These are phyloP conservation scores for Hypselothyrea guttata DNA, from an alignment of 2,888 invertebrate genomes.

Conservation along the genomic window DNA sequence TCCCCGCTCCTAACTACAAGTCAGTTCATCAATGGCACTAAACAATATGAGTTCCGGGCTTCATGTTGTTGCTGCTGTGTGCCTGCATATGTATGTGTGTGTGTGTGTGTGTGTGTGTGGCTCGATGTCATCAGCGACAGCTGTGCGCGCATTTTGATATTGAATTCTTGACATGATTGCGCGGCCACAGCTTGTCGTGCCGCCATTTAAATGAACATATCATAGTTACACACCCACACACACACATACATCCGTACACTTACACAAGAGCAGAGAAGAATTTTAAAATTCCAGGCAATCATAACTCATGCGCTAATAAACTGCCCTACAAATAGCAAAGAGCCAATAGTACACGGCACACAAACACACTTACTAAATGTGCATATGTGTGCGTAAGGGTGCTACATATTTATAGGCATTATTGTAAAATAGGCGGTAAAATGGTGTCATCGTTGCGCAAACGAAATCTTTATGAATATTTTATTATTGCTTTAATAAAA, in stretches of 20 bases:
- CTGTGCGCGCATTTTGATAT: constrained; percentile 70
- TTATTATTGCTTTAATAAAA: constrained; percentile 73
- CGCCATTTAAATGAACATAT: constrained; percentile 59
- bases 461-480: constrained; percentile 78
- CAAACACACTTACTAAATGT: not conserved
- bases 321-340: constrained; percentile 18
- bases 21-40: constrained; percentile 65
- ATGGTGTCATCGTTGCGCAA: constrained; percentile 53
- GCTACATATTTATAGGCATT: constrained; percentile 43
- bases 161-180: constrained; percentile 77
- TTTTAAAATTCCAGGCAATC: constrained; percentile 39
- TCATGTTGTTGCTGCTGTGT: not conserved
- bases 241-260: no score
- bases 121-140: constrained; percentile 71
- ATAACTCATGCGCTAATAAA: constrained; percentile 51
- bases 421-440: constrained; percentile 51
- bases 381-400: not conserved
- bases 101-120: constrained; percentile 30
- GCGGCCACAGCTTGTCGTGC: constrained; percentile 62
- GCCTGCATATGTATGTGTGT: constrained; percentile 5
- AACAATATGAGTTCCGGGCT: constrained; percentile 13
- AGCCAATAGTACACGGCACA: constrained; percentile 10
- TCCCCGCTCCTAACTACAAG: constrained; percentile 17
- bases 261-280: constrained; percentile 6
- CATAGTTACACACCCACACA: constrained; percentile 34